Evolutionary conservation across 2,797 vertebrate species (phyloP).

Genomic region (Intellagama lesueurii): DNA sequence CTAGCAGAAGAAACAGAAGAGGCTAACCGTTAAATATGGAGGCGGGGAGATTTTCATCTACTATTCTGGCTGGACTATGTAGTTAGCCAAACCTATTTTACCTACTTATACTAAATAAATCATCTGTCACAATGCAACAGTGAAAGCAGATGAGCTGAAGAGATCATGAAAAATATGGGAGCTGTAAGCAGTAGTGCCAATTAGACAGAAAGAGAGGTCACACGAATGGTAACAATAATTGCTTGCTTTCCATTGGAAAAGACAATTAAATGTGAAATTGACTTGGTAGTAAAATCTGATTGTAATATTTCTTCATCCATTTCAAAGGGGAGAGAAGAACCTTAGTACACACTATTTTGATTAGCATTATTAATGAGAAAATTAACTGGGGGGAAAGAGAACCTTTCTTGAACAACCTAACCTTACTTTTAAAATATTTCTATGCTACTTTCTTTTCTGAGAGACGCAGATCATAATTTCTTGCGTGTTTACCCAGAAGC

Average conservation of each 20-base stretch:
- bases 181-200: not conserved
- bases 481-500: not conserved
- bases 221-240: constrained; percentile 3
- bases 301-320: not conserved
- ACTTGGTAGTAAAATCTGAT: not conserved
- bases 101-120: not conserved
- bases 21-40: not conserved
- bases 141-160: not conserved
- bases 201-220: not conserved
- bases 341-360: not conserved
- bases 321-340: not conserved
- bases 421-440: too few relatives aligned
- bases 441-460: not conserved
- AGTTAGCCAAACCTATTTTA: not conserved
- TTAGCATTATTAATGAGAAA: not conserved
- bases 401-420: too few relatives aligned
- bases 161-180: not conserved
- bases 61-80: not conserved
- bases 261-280: not conserved
- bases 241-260: constrained; percentile 1
- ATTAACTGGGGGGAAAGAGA: not conserved
- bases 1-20: too few relatives aligned
- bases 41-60: not conserved
- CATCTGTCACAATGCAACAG: not conserved
- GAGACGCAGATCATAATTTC: not conserved